Evolutionary conservation across 2,888 invertebrate species (phyloP), one percentile per base, ranked within the genome.

Genomic region (Thymelicus acteon): DNA sequence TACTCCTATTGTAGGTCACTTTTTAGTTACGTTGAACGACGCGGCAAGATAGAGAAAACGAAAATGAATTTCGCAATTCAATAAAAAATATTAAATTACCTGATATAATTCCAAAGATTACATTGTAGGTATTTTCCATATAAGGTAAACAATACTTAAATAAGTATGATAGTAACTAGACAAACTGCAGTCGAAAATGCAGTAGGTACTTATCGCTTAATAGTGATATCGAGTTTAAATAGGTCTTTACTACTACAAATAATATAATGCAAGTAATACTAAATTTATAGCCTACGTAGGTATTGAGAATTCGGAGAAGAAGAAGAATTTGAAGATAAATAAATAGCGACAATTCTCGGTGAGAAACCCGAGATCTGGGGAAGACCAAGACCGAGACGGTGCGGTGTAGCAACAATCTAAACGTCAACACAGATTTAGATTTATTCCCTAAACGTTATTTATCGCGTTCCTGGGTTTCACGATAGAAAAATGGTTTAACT

Each of bases 381-480:
- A 81, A 84, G 79, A 82, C 80, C 10, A 12, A 31, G 31, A 31
- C 31, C 31, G 5, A 31, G 79, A 73, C 82, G 79, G 54, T 71
- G 72, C 64, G 66, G 60, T 65, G 65, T 12, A 10, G 65, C 69
- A 66, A 76, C 79, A 76, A 78, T 77, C 84, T 88, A 88, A 86
- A 84, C 80, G 89, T 88, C 90, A 81, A 75, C 86, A 80, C 80
- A 86, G 86, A 91, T 90, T 87, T 86, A 89, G 92, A 91, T 91
- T 91, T 91, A 91, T 91, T 78, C 79, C 80, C 80, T 77, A 73
- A 72, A 31, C 71, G 75, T 78, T 84, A 90, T 91, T 91, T 91
- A 89, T 91, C 81, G 54, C 13, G 31, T 3, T 31, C 31, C 31
- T 47, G 40, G n/a, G 39, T 60, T 15, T 39, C 15, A 15, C 15